phyloP scores from a whole-genome alignment of 2,797 vertebrate species.

The Philypnodon macrostomus region DNA sequence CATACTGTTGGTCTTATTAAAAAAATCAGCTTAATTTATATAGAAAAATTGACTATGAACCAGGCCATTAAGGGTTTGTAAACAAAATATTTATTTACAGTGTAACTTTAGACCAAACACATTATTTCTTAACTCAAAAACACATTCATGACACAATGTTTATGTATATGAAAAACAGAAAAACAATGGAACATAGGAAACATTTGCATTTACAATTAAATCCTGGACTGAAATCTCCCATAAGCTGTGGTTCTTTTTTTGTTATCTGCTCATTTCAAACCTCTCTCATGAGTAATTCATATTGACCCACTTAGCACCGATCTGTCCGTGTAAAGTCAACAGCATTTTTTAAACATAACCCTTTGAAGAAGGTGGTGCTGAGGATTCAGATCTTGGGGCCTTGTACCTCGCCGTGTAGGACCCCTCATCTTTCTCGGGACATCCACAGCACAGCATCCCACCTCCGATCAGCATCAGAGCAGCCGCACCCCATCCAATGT shows the following conservation, averaged over 20 bases:
- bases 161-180: constrained; percentile 3
- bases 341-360: constrained; percentile 78
- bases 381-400: constrained; percentile 71
- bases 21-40: not conserved
- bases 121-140: too few species aligned
- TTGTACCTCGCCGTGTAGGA: constrained; percentile 83
- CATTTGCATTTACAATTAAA: constrained; percentile 5
- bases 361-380: constrained; percentile 74
- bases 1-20: not conserved
- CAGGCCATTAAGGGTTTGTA: constrained; percentile 29
- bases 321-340: constrained; percentile 33
- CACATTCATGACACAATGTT: constrained; percentile 5
- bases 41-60: constrained; percentile 20
- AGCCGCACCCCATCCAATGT: constrained; percentile 88
- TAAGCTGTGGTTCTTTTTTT: constrained; percentile 33
- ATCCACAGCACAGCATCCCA: constrained; percentile 85
- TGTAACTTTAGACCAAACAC: constrained; percentile 22
- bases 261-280: constrained; percentile 4
- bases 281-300: constrained; percentile 8
- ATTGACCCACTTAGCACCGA: constrained; percentile 20
- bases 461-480: constrained; percentile 87
- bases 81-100: constrained; percentile 72
- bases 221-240: constrained; percentile 13
- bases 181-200: constrained; percentile 17
- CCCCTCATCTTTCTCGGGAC: constrained; percentile 70